Evolutionary conservation across 2,797 vertebrate genomes (phyloP).

Genomic region (Zalophus californianus): DNA sequence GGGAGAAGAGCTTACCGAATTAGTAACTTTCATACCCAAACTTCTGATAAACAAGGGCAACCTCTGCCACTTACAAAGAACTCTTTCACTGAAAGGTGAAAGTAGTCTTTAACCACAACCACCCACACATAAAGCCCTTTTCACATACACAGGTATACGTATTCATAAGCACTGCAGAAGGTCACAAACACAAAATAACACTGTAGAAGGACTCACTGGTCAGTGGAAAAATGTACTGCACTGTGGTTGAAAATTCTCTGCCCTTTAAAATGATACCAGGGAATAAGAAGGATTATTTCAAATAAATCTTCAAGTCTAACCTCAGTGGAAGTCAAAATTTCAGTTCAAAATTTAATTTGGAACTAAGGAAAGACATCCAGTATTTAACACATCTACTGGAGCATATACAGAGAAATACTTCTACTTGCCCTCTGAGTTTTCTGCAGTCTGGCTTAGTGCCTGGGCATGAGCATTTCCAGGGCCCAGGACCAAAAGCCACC

Average conservation of each 20-base stretch:
- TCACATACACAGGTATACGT: neutral
- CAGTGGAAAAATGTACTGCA: neutral
- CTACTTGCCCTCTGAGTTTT: neutral
- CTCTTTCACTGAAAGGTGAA: neutral
- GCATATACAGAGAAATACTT: neutral
- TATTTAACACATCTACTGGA: neutral
- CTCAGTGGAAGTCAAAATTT: neutral
- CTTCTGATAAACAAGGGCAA: neutral
- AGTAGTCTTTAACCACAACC: neutral
- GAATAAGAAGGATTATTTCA: neutral
- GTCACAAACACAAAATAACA: neutral
- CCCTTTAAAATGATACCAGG: neutral
- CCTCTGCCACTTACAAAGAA: constrained; percentile 18
- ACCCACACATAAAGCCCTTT: neutral
- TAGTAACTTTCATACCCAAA: constrained; percentile 7
- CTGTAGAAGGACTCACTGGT: neutral
- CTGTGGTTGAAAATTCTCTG: neutral
- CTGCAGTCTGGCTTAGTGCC: neutral
- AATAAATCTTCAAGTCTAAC: neutral
- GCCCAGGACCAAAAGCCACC: neutral
- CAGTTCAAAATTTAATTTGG: constrained; percentile 19
- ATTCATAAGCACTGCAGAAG: neutral
- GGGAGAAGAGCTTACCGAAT: neutral
- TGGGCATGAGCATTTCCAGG: neutral
- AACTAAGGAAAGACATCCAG: neutral